Percentiles rank a stretch among this genome's conserved stretches.
These are phyloP conservation scores for Urocyon cinereoargenteus DNA, from an alignment of 2,797 vertebrate species.

Conservation along the genomic window DNA sequence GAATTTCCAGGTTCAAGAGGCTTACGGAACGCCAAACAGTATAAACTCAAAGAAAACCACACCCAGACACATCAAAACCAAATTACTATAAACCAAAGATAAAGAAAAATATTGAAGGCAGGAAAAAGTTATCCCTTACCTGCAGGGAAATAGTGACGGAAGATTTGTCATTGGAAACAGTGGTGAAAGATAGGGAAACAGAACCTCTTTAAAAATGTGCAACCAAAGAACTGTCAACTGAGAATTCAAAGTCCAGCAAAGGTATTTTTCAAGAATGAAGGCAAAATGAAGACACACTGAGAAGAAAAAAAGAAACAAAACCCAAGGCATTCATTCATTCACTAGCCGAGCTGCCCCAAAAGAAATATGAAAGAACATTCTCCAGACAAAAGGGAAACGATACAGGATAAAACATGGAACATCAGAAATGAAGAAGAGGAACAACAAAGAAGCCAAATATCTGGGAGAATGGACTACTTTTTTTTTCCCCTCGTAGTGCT, in stretches of 20 bases:
- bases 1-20: background rate
- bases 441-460: background rate
- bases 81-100: background rate
- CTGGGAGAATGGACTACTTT: background rate
- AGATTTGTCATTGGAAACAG: slow-evolving; percentile 10
- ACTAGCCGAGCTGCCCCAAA: background rate
- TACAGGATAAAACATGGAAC: background rate
- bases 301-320: background rate
- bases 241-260: slow-evolving; percentile 4
- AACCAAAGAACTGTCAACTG: background rate
- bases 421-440: background rate
- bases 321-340: background rate
- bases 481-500: background rate
- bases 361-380: background rate
- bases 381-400: background rate
- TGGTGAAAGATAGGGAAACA: background rate
- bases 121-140: background rate
- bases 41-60: background rate
- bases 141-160: background rate
- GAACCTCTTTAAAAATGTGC: background rate
- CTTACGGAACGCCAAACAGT: background rate
- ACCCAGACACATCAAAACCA: background rate
- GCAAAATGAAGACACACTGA: background rate
- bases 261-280: background rate
- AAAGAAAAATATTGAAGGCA: background rate